Evolutionary conservation across 2,113 vertebrate species (phyloP), one percentile per base, ranked within the genome.

Genomic region (Mesocricetus auratus): DNA sequence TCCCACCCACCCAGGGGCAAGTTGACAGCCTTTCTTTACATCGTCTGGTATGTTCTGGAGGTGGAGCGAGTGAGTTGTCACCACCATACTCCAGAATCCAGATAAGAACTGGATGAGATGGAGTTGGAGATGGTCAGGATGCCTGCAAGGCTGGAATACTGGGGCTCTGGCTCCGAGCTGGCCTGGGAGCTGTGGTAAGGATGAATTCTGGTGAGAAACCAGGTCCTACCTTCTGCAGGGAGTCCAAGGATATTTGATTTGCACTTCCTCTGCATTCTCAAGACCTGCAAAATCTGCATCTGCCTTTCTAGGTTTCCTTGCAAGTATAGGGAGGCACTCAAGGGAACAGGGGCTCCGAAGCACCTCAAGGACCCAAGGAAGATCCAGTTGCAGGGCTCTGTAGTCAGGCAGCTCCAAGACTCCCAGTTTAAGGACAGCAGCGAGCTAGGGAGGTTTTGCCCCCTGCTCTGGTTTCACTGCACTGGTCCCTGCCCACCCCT

Each of bases 401-500:
- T 7, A 36, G 36, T 36, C 9, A 45, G 64, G 66, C n/a, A 5
- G 42, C 39, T 33, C 3, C 0, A 22, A 85, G 21, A 74, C 5
- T 1, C 11, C 9, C 0, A 1, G 31, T 1, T 7, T 2, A 39
- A 1, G 5, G 7, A n/a, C 3, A 0, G 0, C 19, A 17, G n/a
- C 31, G 42, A 56, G 71, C 4, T 39, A 7, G 33, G 31, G 33
- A 13, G 5, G 17, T 31, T 8, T 31, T 1, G 0, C 0, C 0
- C 0, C 11, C 22, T 0, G 0, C 17, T 58, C 19, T 1, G 0
- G 1, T 1, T 3, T 62, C 60, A 7, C 26, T 1, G 2, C 1
- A 0, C 60, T 1, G 22, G 33, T 60, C 21, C 22, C 1, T 16
- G 24, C 6, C 0, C 0, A 1, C 15, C 5, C 24, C 1, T 9